Conservation (phyloP, 2,888 invertebrate species). For the Tuberolachnus salignus region DNA sequence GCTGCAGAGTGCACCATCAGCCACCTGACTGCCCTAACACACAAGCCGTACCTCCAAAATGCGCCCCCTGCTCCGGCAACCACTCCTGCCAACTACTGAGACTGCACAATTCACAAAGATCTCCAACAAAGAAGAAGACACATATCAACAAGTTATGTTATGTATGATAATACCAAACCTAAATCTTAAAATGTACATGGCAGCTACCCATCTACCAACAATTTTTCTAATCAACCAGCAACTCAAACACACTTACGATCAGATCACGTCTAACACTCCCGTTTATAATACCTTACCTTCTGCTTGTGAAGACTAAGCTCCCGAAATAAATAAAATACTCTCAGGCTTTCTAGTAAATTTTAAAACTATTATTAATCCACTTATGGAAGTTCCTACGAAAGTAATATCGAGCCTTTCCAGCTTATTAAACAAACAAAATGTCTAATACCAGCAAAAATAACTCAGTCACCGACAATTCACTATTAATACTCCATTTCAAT, state of each 20-base stretch:
- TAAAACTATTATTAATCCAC: neutral
- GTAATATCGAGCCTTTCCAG: neutral
- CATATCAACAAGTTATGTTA: too few species aligned
- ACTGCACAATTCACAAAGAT: neutral
- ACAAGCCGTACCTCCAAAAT: neutral
- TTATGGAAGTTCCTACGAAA: neutral
- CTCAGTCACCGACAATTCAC: neutral
- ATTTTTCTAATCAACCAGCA: neutral
- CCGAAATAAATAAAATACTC: neutral
- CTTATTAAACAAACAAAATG: conserved; percentile 1
- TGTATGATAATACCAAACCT: too few species aligned
- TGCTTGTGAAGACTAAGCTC: too few species aligned
- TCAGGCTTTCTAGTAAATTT: neutral
- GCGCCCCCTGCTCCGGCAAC: neutral
- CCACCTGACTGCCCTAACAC: neutral
- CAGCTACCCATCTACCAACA: neutral
- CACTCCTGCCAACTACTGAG: neutral
- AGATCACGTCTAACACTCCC: neutral
- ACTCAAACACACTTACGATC: neutral
- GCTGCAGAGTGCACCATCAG: neutral
- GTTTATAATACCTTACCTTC: too few species aligned
- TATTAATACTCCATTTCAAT: neutral
- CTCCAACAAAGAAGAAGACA: conserved; percentile 5
- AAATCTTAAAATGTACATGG: too few species aligned
- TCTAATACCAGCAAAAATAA: too few species aligned